Base-by-base conservation (phyloP, 2,888 invertebrate species). In the Cybosia mesomella region DNA sequence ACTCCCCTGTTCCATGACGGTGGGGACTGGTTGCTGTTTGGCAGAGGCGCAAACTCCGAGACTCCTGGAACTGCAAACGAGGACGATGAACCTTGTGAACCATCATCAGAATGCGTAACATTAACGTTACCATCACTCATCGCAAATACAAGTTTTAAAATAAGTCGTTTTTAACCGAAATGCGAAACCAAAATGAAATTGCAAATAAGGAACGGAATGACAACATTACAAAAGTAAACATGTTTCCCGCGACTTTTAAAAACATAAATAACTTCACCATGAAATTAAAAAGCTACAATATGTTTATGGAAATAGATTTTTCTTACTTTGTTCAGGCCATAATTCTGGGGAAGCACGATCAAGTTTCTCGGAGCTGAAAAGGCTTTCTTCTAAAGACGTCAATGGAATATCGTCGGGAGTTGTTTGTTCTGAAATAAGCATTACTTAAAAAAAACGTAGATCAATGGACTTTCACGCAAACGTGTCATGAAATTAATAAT, bases 281-380 rank as follows among this genome's bases (percentile, higher is more conserved):
- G 18, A 49, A 66, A 3, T 28, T 28, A 10, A 13, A 49, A 60
- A 36, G 5, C 13, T n/a, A 28, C 1, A 15, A 13, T 4, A 15
- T 8, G 15, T 5, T 15, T 22, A 22, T 3, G 11, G 39, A 57
- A 15, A 28, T 18, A 32, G 10, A 22, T 34, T 94, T 58, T 18
- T 61, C 97, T 96, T 96, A 98, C 98, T 98, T 95, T 98, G 98
- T 92, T 99, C 98, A 32, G 99, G 99, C 99, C 99, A 99, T 84
- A 99, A 92, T 88, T 99, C 98, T 43, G 99, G 99, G 2, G 99
- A 99, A n/a, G 98, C 97, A 81, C 99, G 96, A 91, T 98, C 98
- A 82, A 99, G 94, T 88, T 98, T 98, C 94, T 99, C 99, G 86
- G 97, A 95, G 86, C 98, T 98, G 83, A 98, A 95, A 71, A 99